These are phyloP conservation scores for Pelosia muscerda DNA, from an alignment of 2,888 invertebrate genomes.

Conservation along the genomic window DNA sequence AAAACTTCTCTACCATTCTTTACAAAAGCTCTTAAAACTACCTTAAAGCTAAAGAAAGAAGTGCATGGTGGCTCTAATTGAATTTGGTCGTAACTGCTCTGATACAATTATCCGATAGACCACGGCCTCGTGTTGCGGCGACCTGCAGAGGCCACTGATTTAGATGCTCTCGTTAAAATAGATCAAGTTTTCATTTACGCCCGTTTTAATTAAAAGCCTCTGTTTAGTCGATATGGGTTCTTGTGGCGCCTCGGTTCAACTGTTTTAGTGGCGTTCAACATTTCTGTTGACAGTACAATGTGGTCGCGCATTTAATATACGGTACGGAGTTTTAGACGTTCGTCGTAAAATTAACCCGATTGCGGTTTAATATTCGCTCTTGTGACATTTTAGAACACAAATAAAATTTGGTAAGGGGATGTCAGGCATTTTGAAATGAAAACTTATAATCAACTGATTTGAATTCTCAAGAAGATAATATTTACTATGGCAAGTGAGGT, in stretches of 20 bases:
- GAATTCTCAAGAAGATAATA: not conserved
- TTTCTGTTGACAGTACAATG: not conserved
- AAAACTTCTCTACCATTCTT: not conserved
- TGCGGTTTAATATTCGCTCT: not conserved
- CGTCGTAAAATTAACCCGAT: conserved; percentile 2
- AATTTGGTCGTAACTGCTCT: conserved; percentile 36
- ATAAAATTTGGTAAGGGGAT: not conserved
- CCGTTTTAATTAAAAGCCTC: conserved; percentile 37
- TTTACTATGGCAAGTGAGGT: not conserved
- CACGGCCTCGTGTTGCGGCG: conserved; percentile 29
- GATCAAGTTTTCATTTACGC: conserved; percentile 38
- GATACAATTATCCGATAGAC: conserved; percentile 44
- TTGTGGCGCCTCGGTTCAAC: conserved; percentile 15
- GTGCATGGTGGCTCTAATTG: conserved; percentile 29
- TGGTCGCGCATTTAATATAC: not conserved
- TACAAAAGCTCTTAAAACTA: conserved; percentile 5
- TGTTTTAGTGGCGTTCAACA: not conserved
- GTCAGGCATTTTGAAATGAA: not conserved
- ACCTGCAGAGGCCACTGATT: conserved; percentile 27
- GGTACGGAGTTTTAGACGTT: not conserved
- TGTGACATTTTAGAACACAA: not conserved
- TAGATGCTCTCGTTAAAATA: conserved; percentile 36
- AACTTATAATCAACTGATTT: not conserved
- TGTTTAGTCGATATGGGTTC: conserved; percentile 26
- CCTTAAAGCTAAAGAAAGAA: conserved; percentile 17